Evolutionary conservation across 2,113 vertebrate species (phyloP), one percentile per base, ranked within the genome.

Genomic region (Catharus minimus): DNA sequence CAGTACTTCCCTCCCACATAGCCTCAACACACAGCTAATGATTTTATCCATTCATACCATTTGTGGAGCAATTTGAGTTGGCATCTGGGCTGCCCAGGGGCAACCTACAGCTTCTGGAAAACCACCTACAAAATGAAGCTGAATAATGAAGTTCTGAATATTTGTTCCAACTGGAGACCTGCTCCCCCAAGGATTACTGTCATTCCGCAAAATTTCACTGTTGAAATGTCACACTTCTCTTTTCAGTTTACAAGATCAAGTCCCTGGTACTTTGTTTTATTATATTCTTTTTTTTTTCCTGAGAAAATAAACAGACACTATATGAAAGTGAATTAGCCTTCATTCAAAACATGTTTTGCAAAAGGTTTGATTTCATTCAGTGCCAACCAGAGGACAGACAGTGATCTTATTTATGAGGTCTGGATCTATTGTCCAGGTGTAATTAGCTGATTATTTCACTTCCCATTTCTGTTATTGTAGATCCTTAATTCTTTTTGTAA

Each of bases 261-360:
- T 5, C 7, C 46, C 21, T 21, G 4, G 6, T 64, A n/a, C 22
- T 91, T 84, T n/a, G 27, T 61, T 90, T 77, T 57, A 38, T 39
- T 53, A 16, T 19, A 11, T 1, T 27, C 7, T n/a, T 56, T 22
- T 11, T n/a, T 38, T 57, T 15, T 57, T 71, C 8, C 38, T 55
- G 39, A 44, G n/a, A 90, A 93, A 73, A 78, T 39, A 88, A 57
- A 32, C 3, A 2, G 32, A 33, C 23, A 23, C 15, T 77, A 3
- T 9, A 49, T n/a, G 46, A 38, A 67, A 90, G 5, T 14, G 27
- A 81, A 75, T 43, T 82, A 67, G 6, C 26, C 27, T 72, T 84
- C 69, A 65, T 62, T 72, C 73, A 92, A 95, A 95, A 93, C 66
- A 81, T 75, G 66, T 95, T 95, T 90, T 90, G 55, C 43, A 72